Evolutionary conservation across 1,140 invertebrate genomes (phyloP).

Genomic region (Pygmarrhopalites habei): DNA sequence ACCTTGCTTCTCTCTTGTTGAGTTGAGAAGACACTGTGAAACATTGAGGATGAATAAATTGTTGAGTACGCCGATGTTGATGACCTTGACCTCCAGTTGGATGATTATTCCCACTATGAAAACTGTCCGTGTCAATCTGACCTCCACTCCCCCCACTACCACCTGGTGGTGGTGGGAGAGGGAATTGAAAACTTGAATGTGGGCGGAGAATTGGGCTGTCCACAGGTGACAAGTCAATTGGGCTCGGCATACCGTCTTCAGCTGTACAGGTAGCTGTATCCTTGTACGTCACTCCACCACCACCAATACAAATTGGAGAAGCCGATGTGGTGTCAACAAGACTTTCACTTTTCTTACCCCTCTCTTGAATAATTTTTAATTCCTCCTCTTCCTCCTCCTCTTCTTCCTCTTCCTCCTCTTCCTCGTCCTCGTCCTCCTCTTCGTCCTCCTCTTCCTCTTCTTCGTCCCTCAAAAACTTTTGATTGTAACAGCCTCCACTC

Average conservation of each 20-base stretch:
- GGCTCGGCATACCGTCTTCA: slow-evolving; percentile 27
- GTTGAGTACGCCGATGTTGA: slow-evolving; percentile 2
- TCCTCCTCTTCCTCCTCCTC: neutral
- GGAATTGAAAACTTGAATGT: neutral
- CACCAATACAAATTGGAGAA: neutral
- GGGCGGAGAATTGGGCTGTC: slow-evolving; percentile 21
- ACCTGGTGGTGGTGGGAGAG: slow-evolving; percentile 4
- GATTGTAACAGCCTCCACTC: too few relatives aligned
- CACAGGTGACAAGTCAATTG: slow-evolving; percentile 17
- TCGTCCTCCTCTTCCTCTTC: neutral
- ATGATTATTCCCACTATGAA: neutral
- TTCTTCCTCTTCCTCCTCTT: neutral
- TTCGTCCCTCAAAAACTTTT: neutral
- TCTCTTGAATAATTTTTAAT: neutral
- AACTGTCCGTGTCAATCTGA: neutral
- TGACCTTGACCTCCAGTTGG: too few relatives aligned
- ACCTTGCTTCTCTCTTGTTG: slow-evolving; percentile 22
- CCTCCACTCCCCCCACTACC: slow-evolving; percentile 7
- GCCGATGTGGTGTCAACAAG: neutral
- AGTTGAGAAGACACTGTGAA: slow-evolving; percentile 37
- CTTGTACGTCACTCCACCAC: slow-evolving; percentile 16
- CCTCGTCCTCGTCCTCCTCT: neutral
- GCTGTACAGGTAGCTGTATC: slow-evolving; percentile 37
- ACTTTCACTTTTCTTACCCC: neutral
- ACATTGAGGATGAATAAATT: slow-evolving; percentile 16